Evolutionary conservation across 2,888 invertebrate genomes (phyloP).

Genomic region (Phasia obesa): DNA sequence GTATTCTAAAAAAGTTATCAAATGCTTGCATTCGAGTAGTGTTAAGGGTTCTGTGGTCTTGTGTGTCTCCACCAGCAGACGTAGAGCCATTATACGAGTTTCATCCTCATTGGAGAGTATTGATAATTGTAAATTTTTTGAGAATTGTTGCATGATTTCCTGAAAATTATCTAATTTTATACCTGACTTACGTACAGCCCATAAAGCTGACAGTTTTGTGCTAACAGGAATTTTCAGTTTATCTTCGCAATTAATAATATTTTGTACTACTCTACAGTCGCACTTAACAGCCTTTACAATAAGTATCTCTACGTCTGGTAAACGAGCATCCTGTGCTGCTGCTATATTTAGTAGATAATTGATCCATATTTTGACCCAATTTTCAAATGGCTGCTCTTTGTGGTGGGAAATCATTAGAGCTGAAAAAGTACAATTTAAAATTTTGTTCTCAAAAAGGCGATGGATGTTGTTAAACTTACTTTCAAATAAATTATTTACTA

Average conservation of each 20-base stretch:
- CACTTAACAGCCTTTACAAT: slow-evolving; percentile 79
- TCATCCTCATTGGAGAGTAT: slow-evolving; percentile 83
- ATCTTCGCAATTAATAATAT: slow-evolving; percentile 73
- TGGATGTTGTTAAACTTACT: slow-evolving; percentile 73
- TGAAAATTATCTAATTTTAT: slow-evolving; percentile 72
- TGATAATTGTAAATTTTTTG: slow-evolving; percentile 83
- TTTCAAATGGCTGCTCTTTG: slow-evolving; percentile 78
- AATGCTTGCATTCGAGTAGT: slow-evolving; percentile 85
- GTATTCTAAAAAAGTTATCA: slow-evolving; percentile 86
- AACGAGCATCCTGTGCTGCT: slow-evolving; percentile 71
- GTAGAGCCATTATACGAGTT: slow-evolving; percentile 87
- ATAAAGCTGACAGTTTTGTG: slow-evolving; percentile 80
- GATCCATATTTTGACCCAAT: slow-evolving; percentile 84
- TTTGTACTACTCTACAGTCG: slow-evolving; percentile 74
- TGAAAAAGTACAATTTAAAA: slow-evolving; percentile 41
- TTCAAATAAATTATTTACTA: slow-evolving; percentile 84
- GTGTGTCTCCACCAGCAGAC: slow-evolving; percentile 88
- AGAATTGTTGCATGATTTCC: slow-evolving; percentile 83
- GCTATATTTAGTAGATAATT: slow-evolving; percentile 74
- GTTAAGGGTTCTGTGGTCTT: slow-evolving; percentile 88
- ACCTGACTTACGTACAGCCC: slow-evolving; percentile 83
- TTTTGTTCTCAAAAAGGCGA: not conserved
- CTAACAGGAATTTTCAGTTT: slow-evolving; percentile 74
- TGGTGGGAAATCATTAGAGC: slow-evolving; percentile 83
- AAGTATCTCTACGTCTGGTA: slow-evolving; percentile 76